A percentile compares a stretch with the other conserved stretches of the same genome.
These are phyloP conservation scores for Sebastes taczanowskii DNA, from an alignment of 2,797 vertebrate species.

Conservation along the genomic window DNA sequence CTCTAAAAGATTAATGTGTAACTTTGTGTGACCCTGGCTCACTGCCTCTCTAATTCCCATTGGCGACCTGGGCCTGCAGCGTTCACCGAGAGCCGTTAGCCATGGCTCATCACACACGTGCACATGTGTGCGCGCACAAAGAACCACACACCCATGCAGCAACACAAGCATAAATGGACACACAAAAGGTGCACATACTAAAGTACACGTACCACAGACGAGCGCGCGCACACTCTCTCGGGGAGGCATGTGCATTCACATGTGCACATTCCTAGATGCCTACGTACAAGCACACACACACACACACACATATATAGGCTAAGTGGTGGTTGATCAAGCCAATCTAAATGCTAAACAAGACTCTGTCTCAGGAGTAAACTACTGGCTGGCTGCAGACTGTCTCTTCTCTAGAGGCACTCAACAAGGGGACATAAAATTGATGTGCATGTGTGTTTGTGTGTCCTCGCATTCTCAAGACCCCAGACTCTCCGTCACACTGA, in stretches of 20 bases:
- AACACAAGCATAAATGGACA: neutral
- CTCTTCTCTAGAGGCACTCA: slow-evolving; percentile 63
- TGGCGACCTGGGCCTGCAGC: slow-evolving; percentile 54
- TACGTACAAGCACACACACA: slow-evolving; percentile 1
- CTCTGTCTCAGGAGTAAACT: slow-evolving; percentile 68
- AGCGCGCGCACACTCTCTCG: neutral
- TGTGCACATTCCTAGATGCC: neutral
- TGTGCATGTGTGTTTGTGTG: slow-evolving; percentile 4
- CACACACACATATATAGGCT: slow-evolving; percentile 18
- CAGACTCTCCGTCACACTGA: slow-evolving; percentile 17
- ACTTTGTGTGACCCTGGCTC: slow-evolving; percentile 76
- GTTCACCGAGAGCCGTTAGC: slow-evolving; percentile 63
- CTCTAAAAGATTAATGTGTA: slow-evolving; percentile 74
- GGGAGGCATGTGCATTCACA: slow-evolving; percentile 5
- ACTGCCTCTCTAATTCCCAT: slow-evolving; percentile 60
- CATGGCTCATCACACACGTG: slow-evolving; percentile 67
- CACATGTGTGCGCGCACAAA: slow-evolving; percentile 3
- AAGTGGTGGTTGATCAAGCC: slow-evolving; percentile 76
- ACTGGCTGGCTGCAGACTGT: slow-evolving; percentile 66
- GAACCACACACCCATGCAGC: neutral
- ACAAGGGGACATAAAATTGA: slow-evolving; percentile 60
- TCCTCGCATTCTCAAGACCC: slow-evolving; percentile 34
- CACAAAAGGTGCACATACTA: neutral
- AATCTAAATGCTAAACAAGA: slow-evolving; percentile 83
- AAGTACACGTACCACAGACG: neutral